Base-by-base conservation (phyloP, 2,797 vertebrate genomes). In the Thalassophryne amazonica region DNA sequence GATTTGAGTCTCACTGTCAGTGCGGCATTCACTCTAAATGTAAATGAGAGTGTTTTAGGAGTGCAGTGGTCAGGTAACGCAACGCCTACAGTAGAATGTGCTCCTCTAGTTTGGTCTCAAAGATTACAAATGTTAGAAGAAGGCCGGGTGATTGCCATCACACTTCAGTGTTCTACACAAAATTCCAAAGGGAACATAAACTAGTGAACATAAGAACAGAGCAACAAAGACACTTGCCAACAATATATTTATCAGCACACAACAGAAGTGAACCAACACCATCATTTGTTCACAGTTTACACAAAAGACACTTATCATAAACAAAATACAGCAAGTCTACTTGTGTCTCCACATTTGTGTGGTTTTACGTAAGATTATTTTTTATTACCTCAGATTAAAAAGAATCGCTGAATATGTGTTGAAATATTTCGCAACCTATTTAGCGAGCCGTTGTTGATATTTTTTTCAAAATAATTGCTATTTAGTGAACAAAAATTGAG, bases 1-100 rank as follows among this genome's bases (percentile, higher is more conserved):
- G 79, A 76, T 79, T 72, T 45, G 66, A 78, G 60, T 70, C 67
- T 69, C 58, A 39, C 68, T 68, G 66, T 73, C 77, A 81, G 69
- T 80, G 72, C 75, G 60, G 80, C 76, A 85, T 88, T 90, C 91
- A 91, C 88, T 92, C 90, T 91, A 91, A 91, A 92, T 92, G 91
- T 87, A 91, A 92, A 91, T 91, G 85, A 89, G 88, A 73, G 52
- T 66, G 77, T 76, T 86, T 91, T 80, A 75, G 71, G 55, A 82
- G 77, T 62, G 69, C 67, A 49, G 20, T 45, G 85, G 85, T 79
- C 86, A 82, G 81, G 82, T 85, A 79, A 76, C 76, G 69, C 69
- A n/a, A 69, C 42, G 52, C 58, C 71, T 60, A 58, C 66, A 58
- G 70, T 61, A 49, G 69, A 71, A 67, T 48, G 28, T 68, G 57